Percentiles rank a stretch among this genome's conserved stretches.
These are phyloP conservation scores for Penaeus monodon DNA, from an alignment of 2,888 invertebrate genomes.

Conservation along the genomic window DNA sequence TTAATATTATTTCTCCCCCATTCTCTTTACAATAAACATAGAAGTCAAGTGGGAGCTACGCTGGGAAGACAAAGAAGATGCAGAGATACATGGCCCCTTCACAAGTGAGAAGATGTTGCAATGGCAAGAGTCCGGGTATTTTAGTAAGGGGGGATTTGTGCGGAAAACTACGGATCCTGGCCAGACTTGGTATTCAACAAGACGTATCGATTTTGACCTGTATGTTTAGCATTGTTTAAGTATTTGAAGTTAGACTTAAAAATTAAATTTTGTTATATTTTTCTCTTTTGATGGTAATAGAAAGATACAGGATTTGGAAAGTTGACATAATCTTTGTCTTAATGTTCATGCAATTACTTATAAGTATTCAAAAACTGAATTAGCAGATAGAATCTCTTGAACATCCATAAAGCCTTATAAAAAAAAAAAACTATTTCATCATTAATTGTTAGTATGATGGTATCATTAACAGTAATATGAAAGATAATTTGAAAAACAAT, in stretches of 20 bases:
- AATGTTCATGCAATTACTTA: no score
- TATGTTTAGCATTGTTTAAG: constrained; percentile 38
- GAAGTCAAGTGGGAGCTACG: constrained; percentile 90
- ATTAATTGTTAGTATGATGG: no score
- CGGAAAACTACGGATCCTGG: constrained; percentile 75
- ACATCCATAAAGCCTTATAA: no score
- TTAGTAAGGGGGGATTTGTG: constrained; percentile 84
- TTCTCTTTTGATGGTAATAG: no score
- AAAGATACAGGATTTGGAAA: no score
- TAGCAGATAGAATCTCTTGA: no score
- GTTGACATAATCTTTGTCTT: no score
- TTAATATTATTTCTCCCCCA: not conserved
- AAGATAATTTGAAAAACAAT: no score
- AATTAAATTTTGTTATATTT: no score
- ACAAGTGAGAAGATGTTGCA: constrained; percentile 88
- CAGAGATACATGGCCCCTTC: constrained; percentile 86
- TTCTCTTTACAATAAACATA: constrained; percentile 20
- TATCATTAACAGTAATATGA: no score
- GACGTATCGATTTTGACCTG: constrained; percentile 63
- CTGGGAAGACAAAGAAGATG: constrained; percentile 82
- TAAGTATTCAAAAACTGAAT: no score
- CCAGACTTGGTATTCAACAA: constrained; percentile 59
- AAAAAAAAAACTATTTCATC: no score
- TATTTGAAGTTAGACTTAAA: not conserved
- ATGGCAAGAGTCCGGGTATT: constrained; percentile 88